Base-by-base conservation (phyloP, 2,113 vertebrate species). In the Ia io region DNA sequence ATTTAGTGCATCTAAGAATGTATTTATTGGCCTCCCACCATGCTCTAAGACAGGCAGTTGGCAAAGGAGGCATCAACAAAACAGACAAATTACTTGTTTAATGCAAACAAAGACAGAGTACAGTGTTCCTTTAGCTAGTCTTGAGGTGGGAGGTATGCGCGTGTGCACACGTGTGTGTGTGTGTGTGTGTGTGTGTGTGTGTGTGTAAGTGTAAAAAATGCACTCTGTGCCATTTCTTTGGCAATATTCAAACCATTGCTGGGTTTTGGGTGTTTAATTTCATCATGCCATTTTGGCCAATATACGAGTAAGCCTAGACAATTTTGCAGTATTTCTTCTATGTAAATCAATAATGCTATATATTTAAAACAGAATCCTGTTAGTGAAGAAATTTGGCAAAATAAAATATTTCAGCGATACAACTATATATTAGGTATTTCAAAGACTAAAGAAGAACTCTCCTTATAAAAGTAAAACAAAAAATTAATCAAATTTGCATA, bases 311-410 rank as follows among this genome's bases (percentile, higher is more conserved):
- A 35, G 7, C 1, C 2, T 70, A 74, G n/a, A 40, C 6, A 69
- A 74, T 63, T 87, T 56, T 73, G 3, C 3, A 88, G 0, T 44
- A 42, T 63, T 80, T 82, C 11, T 28, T 51, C 49, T 30, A 53
- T 80, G 3, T 10, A 77, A 16, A 11, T 70, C 18, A 20, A 17
- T 53, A 69, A 51, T 70, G 28, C 10, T 61, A 9, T 30, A 44
- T 84, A 17, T 88, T 96, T 97, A 53, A 82, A 77, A 20, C 8
- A 84, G 56, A 91, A 67, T 69, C 17, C 9, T 53, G 10, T 3
- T 22, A 37, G 12, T 2, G 30, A 89, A 89, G 14, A 22, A 6
- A 73, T 56, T 67, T 28, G 8, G 8, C 4, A 47, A 84, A 56
- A 69, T n/a, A 53, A 47, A 32, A 59, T 16, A 14, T 56, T 44